Base-by-base conservation (phyloP, 1,140 invertebrate genomes). In the Drosophila oshimai region DNA sequence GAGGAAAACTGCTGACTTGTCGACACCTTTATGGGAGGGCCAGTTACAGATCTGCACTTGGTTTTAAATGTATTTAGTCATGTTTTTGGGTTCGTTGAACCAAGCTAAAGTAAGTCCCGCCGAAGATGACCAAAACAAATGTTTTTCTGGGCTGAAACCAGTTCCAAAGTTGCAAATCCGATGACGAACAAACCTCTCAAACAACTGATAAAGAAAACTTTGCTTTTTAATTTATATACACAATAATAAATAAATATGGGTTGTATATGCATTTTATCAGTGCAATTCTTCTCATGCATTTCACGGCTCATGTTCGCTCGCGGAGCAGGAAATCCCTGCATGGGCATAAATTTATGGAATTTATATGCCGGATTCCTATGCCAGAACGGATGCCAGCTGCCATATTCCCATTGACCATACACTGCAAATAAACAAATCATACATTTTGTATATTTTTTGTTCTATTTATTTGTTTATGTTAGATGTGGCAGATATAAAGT, bases 71-170 rank as follows among this genome's bases (percentile, higher is more conserved):
- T 39, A 62, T 62, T 42, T 64, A 50, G 24, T 26, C 60, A 50
- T 72, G 67, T 46, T 47, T 29, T 53, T 39, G 33, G 50, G 78
- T 79, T 84, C 74, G 31, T 71, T 69, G 58, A 73, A 75, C 76
- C 13, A 6, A 9, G n/a, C 7, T 44, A 36, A 29, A 71, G 68
- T 60, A 51, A 58, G 51, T 50, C 70, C 36, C 54, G 53, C 42
- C 45, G 44, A 60, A 54, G 57, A 70, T 83, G 78, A 54, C 74
- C 80, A 83, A 78, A 83, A 84, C 74, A 55, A 69, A 55, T 46
- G 31, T 36, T 46, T 71, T 60, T 18, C 58, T 65, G 61, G 61
- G 61, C 61, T 4, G 15, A 65, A 65, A 65, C 58, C 61, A 50
- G 61, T 65, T 65, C 34, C 4, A 6, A 33, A 62, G 51, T 62